Evolutionary conservation across 2,888 invertebrate species (phyloP).

Genomic region (Nomada ruficornis): DNA sequence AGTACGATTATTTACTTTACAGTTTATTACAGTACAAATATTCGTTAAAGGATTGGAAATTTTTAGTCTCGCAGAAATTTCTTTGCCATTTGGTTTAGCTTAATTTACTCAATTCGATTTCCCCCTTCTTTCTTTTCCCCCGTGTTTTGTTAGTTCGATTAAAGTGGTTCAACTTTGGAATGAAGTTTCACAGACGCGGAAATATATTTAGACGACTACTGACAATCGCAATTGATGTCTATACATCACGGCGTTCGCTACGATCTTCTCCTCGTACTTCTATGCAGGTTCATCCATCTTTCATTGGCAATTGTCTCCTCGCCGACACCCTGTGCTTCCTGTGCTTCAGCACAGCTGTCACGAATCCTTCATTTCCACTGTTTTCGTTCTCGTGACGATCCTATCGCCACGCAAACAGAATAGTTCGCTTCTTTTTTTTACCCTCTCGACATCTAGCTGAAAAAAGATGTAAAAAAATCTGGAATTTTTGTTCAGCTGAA

Average conservation of each 20-base stretch:
- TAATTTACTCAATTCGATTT: no score
- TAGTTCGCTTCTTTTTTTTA: neutral
- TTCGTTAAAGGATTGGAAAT: no score
- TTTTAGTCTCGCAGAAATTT: no score
- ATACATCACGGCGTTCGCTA: slow-evolving; percentile 19
- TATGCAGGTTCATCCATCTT: slow-evolving; percentile 20
- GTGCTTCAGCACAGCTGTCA: slow-evolving; percentile 61
- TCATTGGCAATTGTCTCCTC: slow-evolving; percentile 47
- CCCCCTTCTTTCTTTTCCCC: no score
- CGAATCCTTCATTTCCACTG: slow-evolving; percentile 34
- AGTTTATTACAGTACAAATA: no score
- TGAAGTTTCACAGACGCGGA: no score
- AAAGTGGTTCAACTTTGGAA: no score
- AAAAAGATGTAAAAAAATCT: neutral
- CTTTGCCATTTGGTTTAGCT: no score
- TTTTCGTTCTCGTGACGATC: slow-evolving; percentile 30
- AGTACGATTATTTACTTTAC: no score
- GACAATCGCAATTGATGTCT: slow-evolving; percentile 28
- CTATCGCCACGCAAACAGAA: neutral
- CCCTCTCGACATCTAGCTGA: no score
- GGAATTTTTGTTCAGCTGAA: neutral
- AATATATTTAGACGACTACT: no score
- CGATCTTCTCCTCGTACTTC: slow-evolving; percentile 33
- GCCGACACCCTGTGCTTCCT: slow-evolving; percentile 52
- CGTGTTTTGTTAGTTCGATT: no score